Base-by-base conservation (phyloP, 2,888 invertebrate genomes). In the Watsonalla cultraria region DNA sequence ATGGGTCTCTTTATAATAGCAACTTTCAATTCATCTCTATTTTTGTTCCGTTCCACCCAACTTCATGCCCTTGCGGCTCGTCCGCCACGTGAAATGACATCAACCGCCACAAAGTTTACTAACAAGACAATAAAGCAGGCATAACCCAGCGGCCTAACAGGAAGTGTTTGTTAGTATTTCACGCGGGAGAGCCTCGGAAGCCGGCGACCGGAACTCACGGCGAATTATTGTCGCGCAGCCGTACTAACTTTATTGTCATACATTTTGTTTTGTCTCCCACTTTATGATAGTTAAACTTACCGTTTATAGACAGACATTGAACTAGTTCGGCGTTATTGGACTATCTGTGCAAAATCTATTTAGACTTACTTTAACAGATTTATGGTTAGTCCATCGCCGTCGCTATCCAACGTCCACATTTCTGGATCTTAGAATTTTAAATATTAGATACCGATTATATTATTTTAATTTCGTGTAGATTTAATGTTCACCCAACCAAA, bases 121-220 rank as follows among this genome's bases (percentile, higher is more conserved):
- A 78, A 79, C 82, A 80, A 81, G 78, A 84, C 82, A 81, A 83
- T 84, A 76, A 77, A 78, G 70, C 63, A 60, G 58, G 65, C 75
- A 74, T 76, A 80, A 75, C 81, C 77, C 74, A 59, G 63, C 65
- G 65, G 74, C 70, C 76, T 72, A 73, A 59, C 78, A 72, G 83
- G 83, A 85, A 78, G 71, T 69, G 75, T 78, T 79, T 72, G 80
- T 78, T 76, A 73, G 72, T 75, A 72, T 76, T 75, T 74, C 78
- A 77, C 77, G 68, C 69, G 60, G 60, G 66, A 67, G 64, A 60
- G 59, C 66, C 55, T 53, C 49, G 49, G 49, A 15, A 39, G 54
- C 50, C 57, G 56, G 53, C 54, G 52, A 54, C 52, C 57, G 65
- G 61, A 63, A 61, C 47, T 45, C 35, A 42, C 47, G n/a, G 57